Evolutionary conservation across 2,888 invertebrate genomes (phyloP).

Genomic region (Stenodema calcarata): DNA sequence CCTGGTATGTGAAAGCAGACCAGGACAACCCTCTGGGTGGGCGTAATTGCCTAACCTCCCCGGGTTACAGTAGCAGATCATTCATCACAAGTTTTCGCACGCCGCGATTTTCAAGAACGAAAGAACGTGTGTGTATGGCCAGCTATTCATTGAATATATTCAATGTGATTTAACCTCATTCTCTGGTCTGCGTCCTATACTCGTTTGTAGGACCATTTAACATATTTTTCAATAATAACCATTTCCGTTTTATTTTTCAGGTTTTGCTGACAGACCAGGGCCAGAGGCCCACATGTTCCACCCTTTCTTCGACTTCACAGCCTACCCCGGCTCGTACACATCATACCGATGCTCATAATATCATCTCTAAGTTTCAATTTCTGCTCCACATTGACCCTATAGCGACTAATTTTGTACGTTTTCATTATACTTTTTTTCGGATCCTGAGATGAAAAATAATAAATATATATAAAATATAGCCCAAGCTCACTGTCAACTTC

Average conservation of each 20-base stretch:
- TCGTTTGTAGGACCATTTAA: too few relatives aligned
- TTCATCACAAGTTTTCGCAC: too few relatives aligned
- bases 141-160: too few relatives aligned
- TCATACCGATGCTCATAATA: constrained; percentile 49
- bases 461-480: background rate
- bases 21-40: too few relatives aligned
- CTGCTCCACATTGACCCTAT: background rate
- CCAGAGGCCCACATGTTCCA: constrained; percentile 36
- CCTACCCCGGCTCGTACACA: constrained; percentile 44
- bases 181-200: too few relatives aligned
- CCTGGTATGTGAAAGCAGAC: too few relatives aligned
- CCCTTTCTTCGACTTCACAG: constrained; percentile 54
- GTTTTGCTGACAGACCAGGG: background rate
- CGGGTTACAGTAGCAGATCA: too few relatives aligned
- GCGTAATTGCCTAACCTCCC: too few relatives aligned
- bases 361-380: background rate
- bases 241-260: background rate
- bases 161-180: too few relatives aligned
- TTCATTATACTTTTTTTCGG: constrained; percentile 17
- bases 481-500: background rate
- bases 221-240: background rate
- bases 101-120: too few relatives aligned
- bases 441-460: too few relatives aligned
- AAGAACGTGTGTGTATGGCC: too few relatives aligned
- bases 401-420: constrained; percentile 35